Evolutionary conservation across 1,140 invertebrate genomes (phyloP).

Genomic region (Caerostris darwini): DNA sequence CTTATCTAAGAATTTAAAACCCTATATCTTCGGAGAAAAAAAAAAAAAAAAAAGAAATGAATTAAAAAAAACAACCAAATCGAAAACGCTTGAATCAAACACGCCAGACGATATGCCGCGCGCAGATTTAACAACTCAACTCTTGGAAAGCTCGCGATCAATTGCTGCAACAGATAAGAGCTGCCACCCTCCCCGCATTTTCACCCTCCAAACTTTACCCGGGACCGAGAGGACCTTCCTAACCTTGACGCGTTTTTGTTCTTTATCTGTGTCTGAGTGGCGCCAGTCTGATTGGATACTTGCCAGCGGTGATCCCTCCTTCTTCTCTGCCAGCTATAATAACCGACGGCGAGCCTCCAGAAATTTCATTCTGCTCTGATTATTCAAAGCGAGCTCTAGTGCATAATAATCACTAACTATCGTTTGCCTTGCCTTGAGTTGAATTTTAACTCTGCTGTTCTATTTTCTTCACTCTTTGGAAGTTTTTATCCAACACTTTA

Average conservation of each 20-base stretch:
- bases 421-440: not conserved
- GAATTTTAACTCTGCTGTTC: not conserved
- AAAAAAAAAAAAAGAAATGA: not conserved
- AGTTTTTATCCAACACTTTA: not conserved
- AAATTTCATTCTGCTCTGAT: not conserved
- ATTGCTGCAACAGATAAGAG: slow-evolving; percentile 25
- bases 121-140: not conserved
- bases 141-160: not conserved
- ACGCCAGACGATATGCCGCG: not conserved
- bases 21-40: not conserved
- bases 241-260: slow-evolving; percentile 63
- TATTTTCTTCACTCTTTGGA: not conserved
- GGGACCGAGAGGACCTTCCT: slow-evolving; percentile 64
- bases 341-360: slow-evolving; percentile 60
- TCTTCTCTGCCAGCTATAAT: slow-evolving; percentile 10
- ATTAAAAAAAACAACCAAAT: no score
- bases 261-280: slow-evolving; percentile 54
- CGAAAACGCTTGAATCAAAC: not conserved
- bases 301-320: slow-evolving; percentile 45
- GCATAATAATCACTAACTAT: not conserved
- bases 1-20: not conserved
- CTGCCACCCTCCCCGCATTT: not conserved
- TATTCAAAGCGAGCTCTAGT: not conserved
- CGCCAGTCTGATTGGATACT: slow-evolving; percentile 54
- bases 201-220: not conserved